Evolutionary conservation across 2,888 invertebrate species (phyloP), one percentile per base, ranked within the genome.

Genomic region (Ashinkailepas kermadecensis): DNA sequence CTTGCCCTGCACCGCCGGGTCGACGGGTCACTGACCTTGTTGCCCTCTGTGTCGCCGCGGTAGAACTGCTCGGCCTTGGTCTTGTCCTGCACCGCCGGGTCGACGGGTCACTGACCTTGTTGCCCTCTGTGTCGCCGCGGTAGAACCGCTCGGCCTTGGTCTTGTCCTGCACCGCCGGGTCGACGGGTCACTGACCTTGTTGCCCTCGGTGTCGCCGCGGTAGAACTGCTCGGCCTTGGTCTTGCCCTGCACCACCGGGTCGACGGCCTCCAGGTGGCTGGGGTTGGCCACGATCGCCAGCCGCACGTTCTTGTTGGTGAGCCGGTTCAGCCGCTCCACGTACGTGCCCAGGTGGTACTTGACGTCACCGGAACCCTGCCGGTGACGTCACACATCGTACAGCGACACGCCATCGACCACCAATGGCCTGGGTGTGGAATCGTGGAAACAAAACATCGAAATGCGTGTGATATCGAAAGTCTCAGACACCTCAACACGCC

Each of bases 151-250:
- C 39, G 39, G 39, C 39, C 39, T 39, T 39, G 39, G 39, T 39
- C 39, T 39, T 39, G 39, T 4, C 39, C 39, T 4, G 39, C 39
- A 39, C 39, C 39, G 4, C 39, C 1, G 39, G 2, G 39, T 4
- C 39, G 39, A 39, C 39, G 39, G 39, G 39, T 39, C 59, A 11
- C 39, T 13, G 23, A 93, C 94, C 90, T 94, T 94, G 88, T 95
- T 95, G 87, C 95, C 96, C 89, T 95, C 94, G 81, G 92, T 93
- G 88, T 97, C 97, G 39, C 96, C 96, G 82, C 95, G 90, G 89
- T 97, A 97, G 89, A 96, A 97, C 89, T 97, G 97, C 87, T 97
- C 97, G 15, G 97, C 97, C 84, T 95, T 91, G 0, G 95, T 95
- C 39, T 39, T 97, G 86, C 97, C 97, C 89, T 96, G 95, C 54